These are phyloP conservation scores for Drosophila sechellia DNA, from an alignment of 1,140 invertebrate genomes.

Conservation along the genomic window DNA sequence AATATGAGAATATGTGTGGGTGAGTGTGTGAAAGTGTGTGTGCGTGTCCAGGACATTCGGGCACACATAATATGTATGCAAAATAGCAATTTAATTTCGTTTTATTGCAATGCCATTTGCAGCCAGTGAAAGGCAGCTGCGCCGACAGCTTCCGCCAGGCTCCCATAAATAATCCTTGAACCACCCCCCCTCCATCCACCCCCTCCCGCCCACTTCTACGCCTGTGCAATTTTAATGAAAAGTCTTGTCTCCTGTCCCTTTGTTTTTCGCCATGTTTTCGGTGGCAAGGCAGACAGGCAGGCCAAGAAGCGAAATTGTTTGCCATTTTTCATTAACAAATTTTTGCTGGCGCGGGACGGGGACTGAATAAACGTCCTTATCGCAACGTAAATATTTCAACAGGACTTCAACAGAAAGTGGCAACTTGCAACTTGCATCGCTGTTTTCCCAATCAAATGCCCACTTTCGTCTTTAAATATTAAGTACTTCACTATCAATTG, in stretches of 20 bases:
- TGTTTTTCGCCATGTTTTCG: slow-evolving; percentile 38
- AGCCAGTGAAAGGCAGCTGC: slow-evolving; percentile 72
- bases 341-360: slow-evolving; percentile 1
- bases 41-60: slow-evolving; percentile 49
- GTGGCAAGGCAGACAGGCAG: slow-evolving; percentile 30
- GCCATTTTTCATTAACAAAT: slow-evolving; percentile 56
- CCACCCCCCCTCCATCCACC: neutral
- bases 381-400: slow-evolving; percentile 7
- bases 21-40: slow-evolving; percentile 25
- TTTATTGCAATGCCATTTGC: slow-evolving; percentile 81
- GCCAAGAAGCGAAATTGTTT: slow-evolving; percentile 26
- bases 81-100: slow-evolving; percentile 83
- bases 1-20: slow-evolving; percentile 50
- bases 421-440: neutral
- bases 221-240: slow-evolving; percentile 63
- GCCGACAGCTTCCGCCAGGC: slow-evolving; percentile 41
- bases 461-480: neutral
- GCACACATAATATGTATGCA: slow-evolving; percentile 71
- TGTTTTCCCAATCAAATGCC: no score
- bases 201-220: neutral
- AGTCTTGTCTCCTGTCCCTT: slow-evolving; percentile 48
- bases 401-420: neutral
- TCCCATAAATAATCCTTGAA: slow-evolving; percentile 70
- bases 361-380: slow-evolving; percentile 2
- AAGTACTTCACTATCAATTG: neutral